phyloP scores from a whole-genome alignment of 2,113 vertebrate species.

The Lophura nycthemera region DNA sequence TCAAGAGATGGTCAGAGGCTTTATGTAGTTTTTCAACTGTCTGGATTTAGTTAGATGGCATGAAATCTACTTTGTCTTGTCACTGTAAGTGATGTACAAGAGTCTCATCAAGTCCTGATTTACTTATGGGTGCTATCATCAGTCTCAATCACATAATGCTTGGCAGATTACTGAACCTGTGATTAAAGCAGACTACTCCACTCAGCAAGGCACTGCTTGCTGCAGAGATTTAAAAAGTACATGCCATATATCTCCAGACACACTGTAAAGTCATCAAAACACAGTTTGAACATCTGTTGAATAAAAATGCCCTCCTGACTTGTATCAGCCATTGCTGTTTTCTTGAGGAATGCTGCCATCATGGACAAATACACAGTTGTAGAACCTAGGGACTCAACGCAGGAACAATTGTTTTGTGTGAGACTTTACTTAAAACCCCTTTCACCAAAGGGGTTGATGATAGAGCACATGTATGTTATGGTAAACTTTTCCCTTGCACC shows the following conservation, averaged over 20 bases:
- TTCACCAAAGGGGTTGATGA: neutral
- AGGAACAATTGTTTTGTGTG: neutral
- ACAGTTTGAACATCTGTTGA: conserved; percentile 11
- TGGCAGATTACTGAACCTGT: conserved; percentile 26
- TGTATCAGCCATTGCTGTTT: neutral
- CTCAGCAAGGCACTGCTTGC: conserved; percentile 3
- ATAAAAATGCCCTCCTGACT: neutral
- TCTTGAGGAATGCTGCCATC: neutral
- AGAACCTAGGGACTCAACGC: neutral
- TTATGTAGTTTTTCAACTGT: neutral
- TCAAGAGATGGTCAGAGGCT: neutral
- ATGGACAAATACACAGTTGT: neutral
- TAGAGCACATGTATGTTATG: neutral
- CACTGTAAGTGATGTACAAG: neutral
- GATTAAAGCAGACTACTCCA: conserved; percentile 37
- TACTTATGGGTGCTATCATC: neutral
- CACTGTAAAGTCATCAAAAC: conserved; percentile 1
- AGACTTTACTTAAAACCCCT: neutral
- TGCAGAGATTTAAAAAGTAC: neutral
- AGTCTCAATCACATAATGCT: conserved; percentile 5
- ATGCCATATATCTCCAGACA: neutral
- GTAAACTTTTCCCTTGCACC: neutral
- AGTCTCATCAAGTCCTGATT: neutral
- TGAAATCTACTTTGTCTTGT: neutral
- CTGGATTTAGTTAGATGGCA: neutral